Percentiles rank a stretch among this genome's conserved stretches.
Evolutionary conservation across 2,113 vertebrate genomes (phyloP).

Genomic region (Lota lota): DNA sequence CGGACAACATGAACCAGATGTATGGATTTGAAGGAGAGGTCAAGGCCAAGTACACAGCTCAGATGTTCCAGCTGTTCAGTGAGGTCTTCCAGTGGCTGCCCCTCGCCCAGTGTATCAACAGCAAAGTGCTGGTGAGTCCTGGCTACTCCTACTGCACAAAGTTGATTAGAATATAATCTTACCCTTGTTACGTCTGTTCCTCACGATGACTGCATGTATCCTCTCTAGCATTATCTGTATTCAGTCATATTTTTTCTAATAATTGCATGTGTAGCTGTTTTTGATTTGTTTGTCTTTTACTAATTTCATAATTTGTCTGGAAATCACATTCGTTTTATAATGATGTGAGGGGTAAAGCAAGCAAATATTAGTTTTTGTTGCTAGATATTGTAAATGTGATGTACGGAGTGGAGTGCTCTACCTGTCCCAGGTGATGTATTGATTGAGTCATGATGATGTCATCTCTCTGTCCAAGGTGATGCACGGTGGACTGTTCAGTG

Average conservation of each 20-base stretch:
- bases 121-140: slow-evolving; percentile 85
- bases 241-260: too few relatives aligned
- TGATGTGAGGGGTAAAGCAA: too few relatives aligned
- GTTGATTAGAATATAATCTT: not conserved
- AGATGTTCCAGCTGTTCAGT: slow-evolving; percentile 96
- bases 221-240: too few relatives aligned
- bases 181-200: not conserved
- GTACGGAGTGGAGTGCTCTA: too few relatives aligned
- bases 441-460: too few relatives aligned
- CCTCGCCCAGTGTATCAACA: slow-evolving; percentile 89
- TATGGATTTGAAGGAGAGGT: slow-evolving; percentile 95
- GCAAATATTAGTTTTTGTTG: too few relatives aligned
- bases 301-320: too few relatives aligned
- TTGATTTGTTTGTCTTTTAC: too few relatives aligned
- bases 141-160: not conserved
- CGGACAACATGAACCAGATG: slow-evolving; percentile 98
- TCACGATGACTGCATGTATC: not conserved
- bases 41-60: slow-evolving; percentile 92
- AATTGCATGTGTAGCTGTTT: too few relatives aligned
- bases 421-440: too few relatives aligned
- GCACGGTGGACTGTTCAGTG: slow-evolving; percentile 94
- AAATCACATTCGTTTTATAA: too few relatives aligned
- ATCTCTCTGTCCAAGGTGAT: slow-evolving; percentile 65
- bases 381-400: too few relatives aligned
- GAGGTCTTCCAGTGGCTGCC: slow-evolving; percentile 97